These are phyloP conservation scores for Sapajus apella DNA, from an alignment of 2,113 vertebrate species.

Conservation along the genomic window DNA sequence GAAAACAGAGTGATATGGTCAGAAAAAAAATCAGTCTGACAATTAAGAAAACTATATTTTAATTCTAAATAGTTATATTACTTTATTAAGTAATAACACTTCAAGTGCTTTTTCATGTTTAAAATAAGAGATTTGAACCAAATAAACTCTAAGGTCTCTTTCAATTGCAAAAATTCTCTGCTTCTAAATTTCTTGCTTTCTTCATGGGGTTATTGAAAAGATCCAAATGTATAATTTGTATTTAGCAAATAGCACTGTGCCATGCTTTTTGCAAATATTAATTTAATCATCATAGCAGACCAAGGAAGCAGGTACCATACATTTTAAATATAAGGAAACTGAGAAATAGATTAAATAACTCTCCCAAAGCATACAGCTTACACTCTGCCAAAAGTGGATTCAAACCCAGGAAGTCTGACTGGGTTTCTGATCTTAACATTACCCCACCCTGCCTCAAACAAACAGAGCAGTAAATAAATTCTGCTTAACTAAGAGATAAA, in stretches of 20 bases:
- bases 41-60: neutral
- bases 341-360: neutral
- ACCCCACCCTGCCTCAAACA: neutral
- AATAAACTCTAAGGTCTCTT: neutral
- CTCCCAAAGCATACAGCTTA: neutral
- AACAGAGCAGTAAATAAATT: neutral
- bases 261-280: neutral
- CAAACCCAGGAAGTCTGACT: neutral
- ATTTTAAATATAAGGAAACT: neutral
- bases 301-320: neutral
- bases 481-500: too few relatives aligned
- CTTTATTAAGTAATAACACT: neutral
- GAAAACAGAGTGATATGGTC: neutral
- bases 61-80: neutral
- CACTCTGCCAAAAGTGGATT: neutral
- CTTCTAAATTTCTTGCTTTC: neutral
- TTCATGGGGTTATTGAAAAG: neutral
- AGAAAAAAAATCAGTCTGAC: neutral
- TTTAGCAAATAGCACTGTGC: neutral
- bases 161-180: neutral
- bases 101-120: neutral
- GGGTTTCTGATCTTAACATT: neutral
- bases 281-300: neutral
- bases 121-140: slow-evolving; percentile 5
- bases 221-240: neutral